A percentile compares a stretch with the other conserved stretches of the same genome.
Conservation (phyloP, 64 coral and sea anemone genomes). For the Porites lutea region DNA sequence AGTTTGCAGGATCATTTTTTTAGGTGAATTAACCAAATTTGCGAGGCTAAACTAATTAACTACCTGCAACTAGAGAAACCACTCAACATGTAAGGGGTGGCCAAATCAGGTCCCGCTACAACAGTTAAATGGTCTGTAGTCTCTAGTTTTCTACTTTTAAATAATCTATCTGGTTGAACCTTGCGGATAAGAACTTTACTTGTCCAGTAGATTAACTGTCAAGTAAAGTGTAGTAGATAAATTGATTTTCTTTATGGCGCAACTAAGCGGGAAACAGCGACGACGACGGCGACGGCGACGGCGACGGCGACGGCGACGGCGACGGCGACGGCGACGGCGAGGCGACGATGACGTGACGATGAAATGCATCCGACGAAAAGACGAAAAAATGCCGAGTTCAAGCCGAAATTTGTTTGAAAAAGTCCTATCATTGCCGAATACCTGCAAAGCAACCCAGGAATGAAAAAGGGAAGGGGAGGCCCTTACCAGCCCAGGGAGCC, state of each 20-base stretch:
- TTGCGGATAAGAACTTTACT: background rate
- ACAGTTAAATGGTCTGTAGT: background rate
- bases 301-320: background rate
- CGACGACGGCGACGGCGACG: background rate
- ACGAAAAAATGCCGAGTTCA: background rate
- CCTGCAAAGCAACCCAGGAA: conserved; percentile 13
- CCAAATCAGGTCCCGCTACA: background rate
- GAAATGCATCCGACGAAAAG: background rate
- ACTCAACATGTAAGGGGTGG: background rate
- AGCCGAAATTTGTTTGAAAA: background rate
- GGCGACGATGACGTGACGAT: background rate
- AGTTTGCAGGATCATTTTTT: background rate
- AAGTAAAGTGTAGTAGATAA: conserved; percentile 19
- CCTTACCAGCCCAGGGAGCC: background rate
- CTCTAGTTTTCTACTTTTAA: background rate
- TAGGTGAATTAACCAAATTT: background rate
- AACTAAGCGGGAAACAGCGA: background rate
- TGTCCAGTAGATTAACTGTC: background rate
- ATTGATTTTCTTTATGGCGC: background rate
- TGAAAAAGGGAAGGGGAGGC: background rate
- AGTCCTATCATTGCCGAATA: background rate
- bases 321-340: background rate
- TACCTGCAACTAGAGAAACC: background rate
- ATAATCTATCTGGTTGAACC: conserved; percentile 8
- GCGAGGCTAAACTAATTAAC: background rate